Percentiles rank a stretch among this genome's conserved stretches.
phyloP scores from a whole-genome alignment of 2,888 invertebrate species.

The Flabesymbios commensalis region DNA sequence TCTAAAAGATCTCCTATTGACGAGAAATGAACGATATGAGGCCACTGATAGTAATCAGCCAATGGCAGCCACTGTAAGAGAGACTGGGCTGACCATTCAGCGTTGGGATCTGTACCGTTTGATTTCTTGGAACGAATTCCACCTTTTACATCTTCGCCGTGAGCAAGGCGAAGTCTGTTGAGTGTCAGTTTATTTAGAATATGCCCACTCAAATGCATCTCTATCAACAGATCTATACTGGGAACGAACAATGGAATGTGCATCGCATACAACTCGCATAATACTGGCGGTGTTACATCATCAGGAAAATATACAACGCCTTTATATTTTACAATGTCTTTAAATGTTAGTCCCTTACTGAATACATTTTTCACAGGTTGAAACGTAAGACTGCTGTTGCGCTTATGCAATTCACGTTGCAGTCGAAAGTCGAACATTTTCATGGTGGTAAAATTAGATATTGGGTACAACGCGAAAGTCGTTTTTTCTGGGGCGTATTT shows the following conservation, averaged over 20 bases:
- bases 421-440: not conserved
- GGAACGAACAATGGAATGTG: slow-evolving; percentile 19
- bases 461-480: not conserved
- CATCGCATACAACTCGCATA: slow-evolving; percentile 11
- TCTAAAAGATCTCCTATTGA: slow-evolving; percentile 32
- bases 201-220: not conserved
- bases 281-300: not conserved
- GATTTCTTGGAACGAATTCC: not conserved
- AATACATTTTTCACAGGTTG: no score
- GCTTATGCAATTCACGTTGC: not conserved
- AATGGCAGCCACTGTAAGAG: slow-evolving; percentile 32
- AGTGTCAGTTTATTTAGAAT: not conserved
- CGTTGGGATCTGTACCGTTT: slow-evolving; percentile 24
- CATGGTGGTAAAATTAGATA: not conserved
- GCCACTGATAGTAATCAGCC: slow-evolving; percentile 38
- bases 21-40: slow-evolving; percentile 34
- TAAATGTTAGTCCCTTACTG: not conserved
- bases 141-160: not conserved
- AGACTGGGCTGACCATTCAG: slow-evolving; percentile 31
- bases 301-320: slow-evolving; percentile 14
- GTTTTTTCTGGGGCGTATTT: slow-evolving; percentile 1
- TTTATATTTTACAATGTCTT: not conserved
- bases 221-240: slow-evolving; percentile 5
- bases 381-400: not conserved
- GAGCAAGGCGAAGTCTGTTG: not conserved